phyloP scores from a whole-genome alignment of 2,888 invertebrate genomes.

The Sinotaia quadrata region DNA sequence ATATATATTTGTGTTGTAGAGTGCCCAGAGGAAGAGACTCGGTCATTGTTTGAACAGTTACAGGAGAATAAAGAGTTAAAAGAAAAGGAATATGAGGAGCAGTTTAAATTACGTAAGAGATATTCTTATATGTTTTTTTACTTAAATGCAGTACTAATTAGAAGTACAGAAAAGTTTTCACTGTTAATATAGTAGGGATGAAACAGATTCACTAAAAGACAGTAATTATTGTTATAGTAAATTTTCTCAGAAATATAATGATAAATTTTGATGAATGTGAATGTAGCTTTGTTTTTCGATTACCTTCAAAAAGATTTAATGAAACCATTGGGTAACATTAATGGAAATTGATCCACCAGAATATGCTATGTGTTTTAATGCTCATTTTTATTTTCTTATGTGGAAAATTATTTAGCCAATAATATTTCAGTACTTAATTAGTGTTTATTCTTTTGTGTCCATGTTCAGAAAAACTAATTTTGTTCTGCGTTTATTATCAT shows the following conservation, averaged over 20 bases:
- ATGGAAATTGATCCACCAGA: not conserved
- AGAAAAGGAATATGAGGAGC: conserved; percentile 95
- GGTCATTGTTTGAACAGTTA: conserved; percentile 92
- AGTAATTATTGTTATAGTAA: not conserved
- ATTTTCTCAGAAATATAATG: not conserved
- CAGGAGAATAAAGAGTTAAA: conserved; percentile 93
- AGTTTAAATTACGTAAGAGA: conserved; percentile 90
- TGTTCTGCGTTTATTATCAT: no score
- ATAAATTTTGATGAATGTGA: not conserved
- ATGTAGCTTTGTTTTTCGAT: not conserved
- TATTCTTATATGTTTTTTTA: not conserved
- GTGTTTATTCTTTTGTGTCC: no score
- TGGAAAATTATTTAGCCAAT: no score
- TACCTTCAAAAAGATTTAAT: no score
- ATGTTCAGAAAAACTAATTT: no score
- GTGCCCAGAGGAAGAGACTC: conserved; percentile 79
- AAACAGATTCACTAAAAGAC: not conserved
- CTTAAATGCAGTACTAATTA: no score
- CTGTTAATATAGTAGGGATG: no score
- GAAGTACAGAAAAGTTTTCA: no score
- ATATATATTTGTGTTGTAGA: conserved; percentile 78
- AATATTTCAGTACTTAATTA: no score
- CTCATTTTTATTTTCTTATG: no score
- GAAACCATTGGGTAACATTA: not conserved
- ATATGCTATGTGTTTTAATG: conserved; percentile 33